These are phyloP conservation scores for Theretra japonica DNA, from an alignment of 2,888 invertebrate genomes.

Conservation along the genomic window DNA sequence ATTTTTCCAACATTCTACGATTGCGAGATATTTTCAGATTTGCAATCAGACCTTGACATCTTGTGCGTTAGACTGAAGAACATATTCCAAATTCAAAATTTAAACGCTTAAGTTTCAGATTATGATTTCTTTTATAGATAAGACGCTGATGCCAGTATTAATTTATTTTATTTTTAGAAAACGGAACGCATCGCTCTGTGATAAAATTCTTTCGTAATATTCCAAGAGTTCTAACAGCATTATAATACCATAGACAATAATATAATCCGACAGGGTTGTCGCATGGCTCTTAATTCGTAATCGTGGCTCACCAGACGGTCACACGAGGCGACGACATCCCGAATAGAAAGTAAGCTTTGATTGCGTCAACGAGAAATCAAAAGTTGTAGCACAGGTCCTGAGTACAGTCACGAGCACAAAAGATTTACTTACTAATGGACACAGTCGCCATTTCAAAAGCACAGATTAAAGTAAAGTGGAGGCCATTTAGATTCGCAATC, in stretches of 20 bases:
- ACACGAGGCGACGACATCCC: slow-evolving; percentile 26
- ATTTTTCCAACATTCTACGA: background rate
- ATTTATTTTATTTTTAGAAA: slow-evolving; percentile 9
- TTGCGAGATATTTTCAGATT: background rate
- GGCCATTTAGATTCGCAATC: slow-evolving; percentile 26
- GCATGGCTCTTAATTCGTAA: slow-evolving; percentile 26
- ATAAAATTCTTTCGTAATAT: slow-evolving; percentile 24
- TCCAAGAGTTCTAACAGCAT: slow-evolving; percentile 13
- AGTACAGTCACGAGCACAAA: slow-evolving; percentile 29
- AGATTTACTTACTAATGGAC: slow-evolving; percentile 27
- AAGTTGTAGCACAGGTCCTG: slow-evolving; percentile 31
- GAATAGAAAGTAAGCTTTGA: slow-evolving; percentile 46
- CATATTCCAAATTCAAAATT: background rate
- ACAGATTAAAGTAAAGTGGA: slow-evolving; percentile 26
- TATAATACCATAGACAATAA: slow-evolving; percentile 29
- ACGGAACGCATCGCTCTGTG: slow-evolving; percentile 21
- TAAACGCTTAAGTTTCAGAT: background rate
- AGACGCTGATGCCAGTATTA: background rate
- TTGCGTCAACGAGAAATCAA: slow-evolving; percentile 41
- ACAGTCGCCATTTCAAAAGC: slow-evolving; percentile 27
- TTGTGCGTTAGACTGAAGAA: background rate
- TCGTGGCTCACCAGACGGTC: slow-evolving; percentile 18
- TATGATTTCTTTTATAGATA: background rate
- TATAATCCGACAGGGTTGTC: slow-evolving; percentile 30
- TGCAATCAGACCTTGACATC: slow-evolving; percentile 1